Evolutionary conservation across 2,113 vertebrate species (phyloP).

Genomic region (Tapirus terrestris): DNA sequence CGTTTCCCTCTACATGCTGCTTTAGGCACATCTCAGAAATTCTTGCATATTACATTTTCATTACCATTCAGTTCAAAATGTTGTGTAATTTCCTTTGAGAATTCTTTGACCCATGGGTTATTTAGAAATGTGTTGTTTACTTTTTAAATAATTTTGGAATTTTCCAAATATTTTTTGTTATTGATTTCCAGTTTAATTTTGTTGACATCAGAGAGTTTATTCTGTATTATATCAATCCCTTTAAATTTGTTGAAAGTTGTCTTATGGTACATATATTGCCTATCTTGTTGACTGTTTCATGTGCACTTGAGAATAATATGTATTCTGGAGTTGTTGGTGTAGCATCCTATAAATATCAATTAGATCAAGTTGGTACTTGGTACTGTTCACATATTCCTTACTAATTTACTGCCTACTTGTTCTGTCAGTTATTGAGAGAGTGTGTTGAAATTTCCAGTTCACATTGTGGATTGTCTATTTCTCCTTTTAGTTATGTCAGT

Average conservation of each 20-base stretch:
- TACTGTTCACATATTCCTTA: neutral
- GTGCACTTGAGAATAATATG: neutral
- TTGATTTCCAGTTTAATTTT: slow-evolving; percentile 46
- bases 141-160: neutral
- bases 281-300: neutral
- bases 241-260: neutral
- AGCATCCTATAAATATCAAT: neutral
- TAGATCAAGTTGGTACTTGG: neutral
- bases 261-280: neutral
- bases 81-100: neutral
- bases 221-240: neutral
- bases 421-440: neutral
- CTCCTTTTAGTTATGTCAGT: neutral
- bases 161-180: neutral
- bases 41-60: neutral
- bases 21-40: neutral
- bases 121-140: slow-evolving; percentile 14
- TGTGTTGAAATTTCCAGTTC: neutral
- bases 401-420: neutral
- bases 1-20: neutral
- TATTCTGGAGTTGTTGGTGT: neutral
- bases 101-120: slow-evolving; percentile 11
- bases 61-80: neutral
- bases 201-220: neutral
- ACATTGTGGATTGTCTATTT: neutral